Evolutionary conservation across 2,888 invertebrate species (phyloP).

Genomic region (Troglohyphantes excavatus): DNA sequence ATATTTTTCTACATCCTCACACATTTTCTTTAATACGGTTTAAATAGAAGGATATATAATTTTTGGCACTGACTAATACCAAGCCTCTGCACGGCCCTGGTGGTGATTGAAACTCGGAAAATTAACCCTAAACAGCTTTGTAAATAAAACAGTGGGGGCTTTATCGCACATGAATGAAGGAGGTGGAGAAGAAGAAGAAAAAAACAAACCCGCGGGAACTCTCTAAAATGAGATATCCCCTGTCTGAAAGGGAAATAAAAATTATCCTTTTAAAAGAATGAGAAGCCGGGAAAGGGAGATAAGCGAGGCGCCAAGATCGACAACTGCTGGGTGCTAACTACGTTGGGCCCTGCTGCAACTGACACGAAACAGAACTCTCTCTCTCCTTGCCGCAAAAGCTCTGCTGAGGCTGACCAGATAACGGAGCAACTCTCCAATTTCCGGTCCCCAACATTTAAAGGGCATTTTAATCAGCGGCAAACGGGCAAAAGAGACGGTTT

Average conservation of each 20-base stretch:
- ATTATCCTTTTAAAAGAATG: not conserved
- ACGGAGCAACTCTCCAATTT: slow-evolving; percentile 30
- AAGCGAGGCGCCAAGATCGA: slow-evolving; percentile 69
- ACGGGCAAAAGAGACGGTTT: not conserved
- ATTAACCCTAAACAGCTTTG: too few species aligned
- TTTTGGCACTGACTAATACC: too few species aligned
- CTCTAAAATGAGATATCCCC: not conserved
- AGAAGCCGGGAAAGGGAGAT: slow-evolving; percentile 10
- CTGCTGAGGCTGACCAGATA: slow-evolving; percentile 64
- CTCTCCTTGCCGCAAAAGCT: not conserved
- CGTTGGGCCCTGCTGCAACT: slow-evolving; percentile 46
- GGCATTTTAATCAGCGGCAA: slow-evolving; percentile 50
- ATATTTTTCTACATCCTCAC: too few species aligned
- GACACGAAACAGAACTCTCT: slow-evolving; percentile 44
- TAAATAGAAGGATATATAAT: too few species aligned
- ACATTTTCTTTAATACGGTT: too few species aligned
- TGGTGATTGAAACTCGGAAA: too few species aligned
- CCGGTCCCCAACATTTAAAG: slow-evolving; percentile 29
- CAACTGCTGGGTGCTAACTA: slow-evolving; percentile 68
- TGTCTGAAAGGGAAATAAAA: slow-evolving; percentile 32
- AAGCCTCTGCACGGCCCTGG: too few species aligned
- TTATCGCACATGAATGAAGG: not conserved
- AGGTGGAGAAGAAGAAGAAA: not conserved
- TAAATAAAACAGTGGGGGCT: too few species aligned
- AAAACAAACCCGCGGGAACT: not conserved